These are phyloP conservation scores for Podarcis lilfordi DNA, from an alignment of 2,797 vertebrate genomes.

Conservation along the genomic window DNA sequence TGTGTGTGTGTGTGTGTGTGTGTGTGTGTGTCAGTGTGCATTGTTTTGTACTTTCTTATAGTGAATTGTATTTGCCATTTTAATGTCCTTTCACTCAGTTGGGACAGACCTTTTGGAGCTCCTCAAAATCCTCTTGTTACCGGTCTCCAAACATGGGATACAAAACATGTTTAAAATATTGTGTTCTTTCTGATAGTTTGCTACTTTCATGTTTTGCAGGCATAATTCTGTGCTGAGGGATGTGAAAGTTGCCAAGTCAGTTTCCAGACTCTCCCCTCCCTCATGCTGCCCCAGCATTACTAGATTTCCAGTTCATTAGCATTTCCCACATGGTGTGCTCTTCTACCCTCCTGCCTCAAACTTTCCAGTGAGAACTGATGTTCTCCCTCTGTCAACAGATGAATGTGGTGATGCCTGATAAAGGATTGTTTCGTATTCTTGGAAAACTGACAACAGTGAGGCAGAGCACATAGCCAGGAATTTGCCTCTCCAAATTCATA, in stretches of 20 bases:
- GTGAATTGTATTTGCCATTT: neutral
- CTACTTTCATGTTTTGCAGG: neutral
- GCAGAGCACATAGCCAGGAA: neutral
- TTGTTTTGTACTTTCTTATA: too few species aligned
- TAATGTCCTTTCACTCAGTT: neutral
- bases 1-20: too few species aligned
- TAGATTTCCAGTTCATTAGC: neutral
- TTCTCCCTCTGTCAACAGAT: slow-evolving; percentile 38
- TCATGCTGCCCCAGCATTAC: too few species aligned
- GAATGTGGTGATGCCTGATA: slow-evolving; percentile 4
- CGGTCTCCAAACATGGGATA: neutral
- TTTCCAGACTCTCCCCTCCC: neutral
- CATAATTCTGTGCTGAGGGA: neutral
- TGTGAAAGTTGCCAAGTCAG: neutral
- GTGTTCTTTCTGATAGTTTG: neutral
- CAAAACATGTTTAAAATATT: neutral
- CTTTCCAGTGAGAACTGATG: slow-evolving; percentile 30
- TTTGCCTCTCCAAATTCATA: neutral
- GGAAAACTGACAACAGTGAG: neutral
- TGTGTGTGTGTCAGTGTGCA: too few species aligned
- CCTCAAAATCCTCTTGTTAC: neutral
- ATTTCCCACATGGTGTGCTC: slow-evolving; percentile 22
- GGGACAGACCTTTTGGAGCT: too few species aligned
- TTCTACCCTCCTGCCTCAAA: neutral
- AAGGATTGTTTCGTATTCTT: neutral